phyloP scores from a whole-genome alignment of 2,113 vertebrate genomes.

The Neolamprologus kungweensis region DNA sequence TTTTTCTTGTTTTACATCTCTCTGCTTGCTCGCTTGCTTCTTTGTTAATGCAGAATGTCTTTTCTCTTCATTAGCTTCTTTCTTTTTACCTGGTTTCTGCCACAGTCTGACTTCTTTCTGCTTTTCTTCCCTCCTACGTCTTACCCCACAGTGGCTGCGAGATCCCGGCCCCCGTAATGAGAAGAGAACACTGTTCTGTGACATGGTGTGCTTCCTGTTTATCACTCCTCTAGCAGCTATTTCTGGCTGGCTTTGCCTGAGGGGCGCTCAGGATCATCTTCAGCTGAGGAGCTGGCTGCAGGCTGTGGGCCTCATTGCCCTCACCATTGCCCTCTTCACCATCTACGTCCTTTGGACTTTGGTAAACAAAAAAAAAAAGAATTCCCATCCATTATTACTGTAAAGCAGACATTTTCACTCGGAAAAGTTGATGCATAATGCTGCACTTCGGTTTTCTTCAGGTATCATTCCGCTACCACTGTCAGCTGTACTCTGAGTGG shows the following conservation, averaged over 20 bases:
- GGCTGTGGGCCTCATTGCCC: constrained; percentile 89
- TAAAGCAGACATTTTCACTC: not conserved
- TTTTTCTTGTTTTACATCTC: not conserved
- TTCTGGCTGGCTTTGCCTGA: constrained; percentile 92
- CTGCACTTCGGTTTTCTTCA: constrained; percentile 26
- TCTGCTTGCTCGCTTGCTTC: not conserved
- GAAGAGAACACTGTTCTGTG: constrained; percentile 91
- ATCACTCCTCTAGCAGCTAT: constrained; percentile 90
- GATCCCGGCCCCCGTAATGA: constrained; percentile 88
- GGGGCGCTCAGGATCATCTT: constrained; percentile 89
- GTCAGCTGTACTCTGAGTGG: constrained; percentile 96
- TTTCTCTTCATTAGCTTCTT: not conserved
- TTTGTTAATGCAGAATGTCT: not conserved
- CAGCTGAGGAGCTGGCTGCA: constrained; percentile 91
- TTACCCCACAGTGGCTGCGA: constrained; percentile 80
- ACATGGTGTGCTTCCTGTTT: constrained; percentile 95
- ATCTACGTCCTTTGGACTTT: constrained; percentile 96
- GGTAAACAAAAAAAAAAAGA: constrained; percentile 50
- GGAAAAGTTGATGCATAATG: not conserved
- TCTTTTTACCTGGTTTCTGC: not conserved
- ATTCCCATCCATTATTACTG: not conserved
- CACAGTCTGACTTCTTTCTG: not conserved
- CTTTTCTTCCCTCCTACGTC: not conserved
- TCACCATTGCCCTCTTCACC: constrained; percentile 95
- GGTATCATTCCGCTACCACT: constrained; percentile 98